These are phyloP conservation scores for Pempheris klunzingeri DNA, from an alignment of 2,797 vertebrate genomes.

Conservation along the genomic window DNA sequence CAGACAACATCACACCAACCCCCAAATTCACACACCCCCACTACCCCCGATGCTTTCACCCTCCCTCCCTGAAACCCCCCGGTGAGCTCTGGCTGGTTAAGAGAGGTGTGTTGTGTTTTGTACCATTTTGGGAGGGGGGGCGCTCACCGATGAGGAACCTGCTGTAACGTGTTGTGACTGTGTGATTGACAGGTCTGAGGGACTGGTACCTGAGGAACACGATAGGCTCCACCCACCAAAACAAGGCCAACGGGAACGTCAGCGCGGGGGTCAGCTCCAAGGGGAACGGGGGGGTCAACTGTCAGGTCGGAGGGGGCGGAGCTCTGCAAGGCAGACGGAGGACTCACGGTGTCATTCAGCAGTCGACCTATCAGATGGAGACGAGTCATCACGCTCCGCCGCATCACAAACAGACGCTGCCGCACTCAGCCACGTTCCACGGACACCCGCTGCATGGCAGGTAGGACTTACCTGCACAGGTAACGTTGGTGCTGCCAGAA, in stretches of 20 bases:
- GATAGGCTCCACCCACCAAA: slow-evolving; percentile 72
- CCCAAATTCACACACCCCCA: too few species aligned
- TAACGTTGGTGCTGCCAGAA: not conserved
- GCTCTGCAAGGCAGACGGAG: slow-evolving; percentile 72
- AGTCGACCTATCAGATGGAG: slow-evolving; percentile 55
- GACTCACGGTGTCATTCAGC: slow-evolving; percentile 71
- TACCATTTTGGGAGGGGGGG: too few species aligned
- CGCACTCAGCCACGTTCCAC: slow-evolving; percentile 91
- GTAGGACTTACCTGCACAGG: slow-evolving; percentile 64
- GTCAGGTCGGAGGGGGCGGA: slow-evolving; percentile 46
- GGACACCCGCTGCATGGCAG: slow-evolving; percentile 89
- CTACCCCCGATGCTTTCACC: too few species aligned
- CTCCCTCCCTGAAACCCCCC: too few species aligned
- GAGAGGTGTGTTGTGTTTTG: too few species aligned
- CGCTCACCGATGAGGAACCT: too few species aligned
- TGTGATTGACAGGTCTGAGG: slow-evolving; percentile 82
- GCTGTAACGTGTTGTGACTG: not conserved
- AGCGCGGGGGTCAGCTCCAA: slow-evolving; percentile 26
- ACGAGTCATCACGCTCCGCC: slow-evolving; percentile 29
- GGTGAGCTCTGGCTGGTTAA: too few species aligned
- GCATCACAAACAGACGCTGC: slow-evolving; percentile 76
- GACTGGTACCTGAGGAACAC: slow-evolving; percentile 95
- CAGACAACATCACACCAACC: too few species aligned
- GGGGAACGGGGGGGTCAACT: slow-evolving; percentile 60
- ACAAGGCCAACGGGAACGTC: slow-evolving; percentile 47